phyloP scores from a whole-genome alignment of 2,797 vertebrate species.

The Eurystomus glaucurus region DNA sequence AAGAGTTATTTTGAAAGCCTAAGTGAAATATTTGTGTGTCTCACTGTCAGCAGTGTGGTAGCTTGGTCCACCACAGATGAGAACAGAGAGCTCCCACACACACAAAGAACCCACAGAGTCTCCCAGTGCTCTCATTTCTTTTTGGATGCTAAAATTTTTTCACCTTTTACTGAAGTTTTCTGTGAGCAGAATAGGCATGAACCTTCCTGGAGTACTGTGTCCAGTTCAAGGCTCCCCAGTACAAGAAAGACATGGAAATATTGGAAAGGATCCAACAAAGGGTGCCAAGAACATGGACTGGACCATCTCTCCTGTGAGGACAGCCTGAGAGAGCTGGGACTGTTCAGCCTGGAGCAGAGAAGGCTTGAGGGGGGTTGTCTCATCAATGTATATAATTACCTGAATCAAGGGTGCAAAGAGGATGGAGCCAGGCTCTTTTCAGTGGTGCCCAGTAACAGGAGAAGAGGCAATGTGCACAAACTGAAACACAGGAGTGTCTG shows the following conservation, averaged over 20 bases:
- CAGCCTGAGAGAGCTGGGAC: background rate
- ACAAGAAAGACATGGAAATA: background rate
- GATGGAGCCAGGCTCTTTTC: too few relatives aligned
- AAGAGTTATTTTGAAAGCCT: background rate
- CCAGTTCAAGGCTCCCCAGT: background rate
- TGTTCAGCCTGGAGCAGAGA: too few relatives aligned
- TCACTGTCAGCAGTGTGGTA: background rate
- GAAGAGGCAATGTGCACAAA: too few relatives aligned
- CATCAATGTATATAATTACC: too few relatives aligned
- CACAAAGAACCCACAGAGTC: background rate
- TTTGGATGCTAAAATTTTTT: background rate
- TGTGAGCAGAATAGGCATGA: background rate
- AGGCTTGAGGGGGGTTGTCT: too few relatives aligned
- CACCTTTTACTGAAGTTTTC: background rate
- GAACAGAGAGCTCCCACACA: fast-evolving
- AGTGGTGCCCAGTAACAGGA: too few relatives aligned
- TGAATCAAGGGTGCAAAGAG: too few relatives aligned
- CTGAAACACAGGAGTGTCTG: too few relatives aligned
- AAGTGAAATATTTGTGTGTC: background rate
- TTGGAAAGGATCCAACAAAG: background rate
- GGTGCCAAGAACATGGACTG: background rate
- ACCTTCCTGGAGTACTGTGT: background rate
- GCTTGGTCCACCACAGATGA: background rate
- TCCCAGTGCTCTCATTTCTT: background rate
- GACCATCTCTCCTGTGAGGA: background rate